phyloP scores from a whole-genome alignment of 2,888 invertebrate species.

The Rosalia funebris region DNA sequence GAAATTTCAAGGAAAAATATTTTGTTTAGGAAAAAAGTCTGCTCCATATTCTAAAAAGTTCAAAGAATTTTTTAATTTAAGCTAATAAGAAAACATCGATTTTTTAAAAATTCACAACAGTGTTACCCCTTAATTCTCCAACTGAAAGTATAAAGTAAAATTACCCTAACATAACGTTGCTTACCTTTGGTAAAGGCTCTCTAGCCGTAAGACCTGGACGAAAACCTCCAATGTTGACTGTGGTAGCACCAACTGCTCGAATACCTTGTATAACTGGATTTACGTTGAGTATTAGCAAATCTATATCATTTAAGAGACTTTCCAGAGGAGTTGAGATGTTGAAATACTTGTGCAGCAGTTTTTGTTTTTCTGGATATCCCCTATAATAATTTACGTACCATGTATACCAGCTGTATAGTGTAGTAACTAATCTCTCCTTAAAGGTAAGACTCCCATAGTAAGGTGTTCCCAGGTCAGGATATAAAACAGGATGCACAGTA shows the following conservation, averaged over 20 bases:
- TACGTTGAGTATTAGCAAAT: constrained; percentile 17
- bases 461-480: neutral
- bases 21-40: no score
- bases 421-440: neutral
- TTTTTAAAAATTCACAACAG: no score
- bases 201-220: neutral
- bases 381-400: neutral
- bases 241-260: constrained; percentile 15
- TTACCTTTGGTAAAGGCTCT: constrained; percentile 19
- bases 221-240: constrained; percentile 11
- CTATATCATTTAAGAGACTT: constrained; percentile 7
- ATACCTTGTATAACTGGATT: constrained; percentile 13
- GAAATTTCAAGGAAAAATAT: no score
- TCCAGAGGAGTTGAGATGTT: neutral
- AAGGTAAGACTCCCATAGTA: neutral
- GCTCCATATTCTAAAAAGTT: no score
- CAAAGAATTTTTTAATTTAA: no score
- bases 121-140: no score
- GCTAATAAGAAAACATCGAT: no score
- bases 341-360: constrained; percentile 4
- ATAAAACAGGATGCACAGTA: neutral
- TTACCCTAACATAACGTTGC: no score
- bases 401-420: neutral
- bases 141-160: no score
- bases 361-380: neutral